phyloP scores from a whole-genome alignment of 1,140 invertebrate genomes.

The Drosophila nigrodunni region DNA sequence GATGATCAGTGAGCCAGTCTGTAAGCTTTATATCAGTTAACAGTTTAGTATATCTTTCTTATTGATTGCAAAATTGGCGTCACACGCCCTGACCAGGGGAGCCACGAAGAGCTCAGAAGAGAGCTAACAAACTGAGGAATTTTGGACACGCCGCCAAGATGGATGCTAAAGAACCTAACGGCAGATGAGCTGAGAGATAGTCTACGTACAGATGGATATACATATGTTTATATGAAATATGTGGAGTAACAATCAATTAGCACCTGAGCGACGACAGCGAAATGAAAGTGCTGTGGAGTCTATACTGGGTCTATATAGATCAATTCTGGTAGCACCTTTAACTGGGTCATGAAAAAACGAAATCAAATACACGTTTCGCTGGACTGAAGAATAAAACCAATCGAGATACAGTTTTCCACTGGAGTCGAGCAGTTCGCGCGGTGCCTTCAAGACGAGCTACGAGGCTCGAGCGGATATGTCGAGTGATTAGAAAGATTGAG shows the following conservation, averaged over 20 bases:
- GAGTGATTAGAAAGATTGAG: slow-evolving; percentile 27
- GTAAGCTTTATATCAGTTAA: neutral
- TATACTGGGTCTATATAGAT: slow-evolving; percentile 56
- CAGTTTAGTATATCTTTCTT: slow-evolving; percentile 35
- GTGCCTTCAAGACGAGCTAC: slow-evolving; percentile 36
- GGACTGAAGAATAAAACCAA: slow-evolving; percentile 66
- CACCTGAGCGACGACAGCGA: slow-evolving; percentile 62
- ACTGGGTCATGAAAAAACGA: slow-evolving; percentile 77
- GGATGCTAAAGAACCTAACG: slow-evolving; percentile 56
- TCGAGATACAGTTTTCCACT: slow-evolving; percentile 16
- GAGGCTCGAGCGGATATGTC: slow-evolving; percentile 54
- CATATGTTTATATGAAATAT: slow-evolving; percentile 32
- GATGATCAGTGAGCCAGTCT: too few species aligned
- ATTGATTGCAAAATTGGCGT: slow-evolving; percentile 63
- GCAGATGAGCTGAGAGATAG: slow-evolving; percentile 40
- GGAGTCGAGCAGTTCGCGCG: slow-evolving; percentile 64
- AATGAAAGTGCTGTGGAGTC: slow-evolving; percentile 75
- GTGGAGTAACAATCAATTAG: slow-evolving; percentile 80
- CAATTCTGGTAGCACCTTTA: slow-evolving; percentile 77
- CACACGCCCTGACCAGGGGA: slow-evolving; percentile 46
- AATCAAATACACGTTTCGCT: slow-evolving; percentile 54
- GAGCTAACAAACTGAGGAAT: slow-evolving; percentile 22
- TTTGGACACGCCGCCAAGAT: slow-evolving; percentile 19
- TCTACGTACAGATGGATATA: too few species aligned
- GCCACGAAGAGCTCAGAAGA: too few species aligned